Evolutionary conservation across 2,797 vertebrate genomes (phyloP), one percentile per base, ranked within the genome.

Genomic region (Melanogrammus aeglefinus): DNA sequence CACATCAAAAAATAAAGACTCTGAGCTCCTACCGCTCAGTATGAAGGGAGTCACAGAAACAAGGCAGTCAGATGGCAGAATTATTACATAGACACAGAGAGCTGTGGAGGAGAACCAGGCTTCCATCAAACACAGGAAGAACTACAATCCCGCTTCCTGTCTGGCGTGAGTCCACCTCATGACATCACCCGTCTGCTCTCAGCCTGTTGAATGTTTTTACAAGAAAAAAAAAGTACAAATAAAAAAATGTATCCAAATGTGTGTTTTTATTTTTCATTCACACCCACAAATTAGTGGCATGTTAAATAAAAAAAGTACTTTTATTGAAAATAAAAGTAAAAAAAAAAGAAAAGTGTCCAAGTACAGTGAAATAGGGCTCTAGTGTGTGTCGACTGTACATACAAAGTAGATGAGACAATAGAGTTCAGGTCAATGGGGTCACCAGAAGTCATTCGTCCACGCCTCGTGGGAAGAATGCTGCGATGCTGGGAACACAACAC

Each of bases 381-480:
- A 16, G 10, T 39, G 13, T 16, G 13, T 47, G 44, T 16, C 44
- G 13, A 69, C 63, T 27, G 9, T 24, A 27, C 24, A 69, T 24
- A 69, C 63, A 24, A 24, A 27, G 24, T 1, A 27, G 63, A 63
- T n/a, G n/a, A 63, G 31, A 33, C 31, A 33, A 3, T 33, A 33
- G 31, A 33, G 63, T 69, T 69, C 9, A 63, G 31, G 63, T 9
- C 41, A 69, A 73, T 75, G 74, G 47, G 3, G 35, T 98, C 93
- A 98, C 97, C 97, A 99, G 86, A 95, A 96, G 80, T 95, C 93
- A 74, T 96, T n/a, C 97, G 66, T 98, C 96, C 27, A 79, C 12
- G 0, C 96, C 85, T 95, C 96, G 0, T 87, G 93, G 75, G 94
- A 96, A n/a, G 85, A 92, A 91, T 24, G 84, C 93, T 76, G 89